phyloP scores from a whole-genome alignment of 2,888 invertebrate genomes.

The Rotaria macrura region DNA sequence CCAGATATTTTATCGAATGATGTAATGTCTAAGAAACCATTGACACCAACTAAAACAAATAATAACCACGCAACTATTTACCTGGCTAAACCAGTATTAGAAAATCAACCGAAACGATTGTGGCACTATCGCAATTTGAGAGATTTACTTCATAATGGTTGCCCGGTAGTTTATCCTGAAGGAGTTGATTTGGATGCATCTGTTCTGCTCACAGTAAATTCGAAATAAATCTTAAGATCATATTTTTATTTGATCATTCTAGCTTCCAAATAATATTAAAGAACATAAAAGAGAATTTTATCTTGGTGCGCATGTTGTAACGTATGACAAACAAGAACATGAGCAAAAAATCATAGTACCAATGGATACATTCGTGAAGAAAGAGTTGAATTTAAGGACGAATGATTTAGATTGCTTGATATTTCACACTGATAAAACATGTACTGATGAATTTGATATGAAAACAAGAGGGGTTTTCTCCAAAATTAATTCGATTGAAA shows the following conservation, averaged over 20 bases:
- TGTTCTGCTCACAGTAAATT: background rate
- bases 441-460: background rate
- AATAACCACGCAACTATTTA: no score
- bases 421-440: background rate
- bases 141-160: background rate
- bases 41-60: no score
- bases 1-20: no score
- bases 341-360: background rate
- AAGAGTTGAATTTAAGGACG: background rate
- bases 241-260: background rate
- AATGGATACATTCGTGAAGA: background rate
- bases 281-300: background rate
- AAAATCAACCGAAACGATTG: background rate
- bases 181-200: no score
- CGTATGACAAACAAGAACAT: background rate
- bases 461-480: background rate
- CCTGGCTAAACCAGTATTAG: no score
- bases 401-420: background rate
- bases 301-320: background rate
- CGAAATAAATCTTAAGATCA: background rate
- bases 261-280: background rate
- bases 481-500: background rate
- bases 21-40: no score
- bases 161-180: no score
- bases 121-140: background rate